Evolutionary conservation across 2,797 vertebrate species (phyloP).

Genomic region (Hemibagrus guttatus): DNA sequence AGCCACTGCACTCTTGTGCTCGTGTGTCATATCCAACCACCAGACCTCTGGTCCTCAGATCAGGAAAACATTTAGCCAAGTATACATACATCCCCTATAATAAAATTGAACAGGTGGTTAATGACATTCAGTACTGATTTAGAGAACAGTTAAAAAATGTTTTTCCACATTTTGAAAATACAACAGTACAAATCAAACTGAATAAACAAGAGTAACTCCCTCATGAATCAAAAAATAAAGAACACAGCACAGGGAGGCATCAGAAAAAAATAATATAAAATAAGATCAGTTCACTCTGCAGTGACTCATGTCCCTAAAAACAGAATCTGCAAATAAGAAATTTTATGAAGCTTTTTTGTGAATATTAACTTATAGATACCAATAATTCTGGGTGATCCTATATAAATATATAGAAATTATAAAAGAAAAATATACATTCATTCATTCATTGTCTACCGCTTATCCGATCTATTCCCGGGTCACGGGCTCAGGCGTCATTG

Average conservation of each 20-base stretch:
- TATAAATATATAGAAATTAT: neutral
- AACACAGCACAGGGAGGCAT: neutral
- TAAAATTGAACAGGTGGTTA: slow-evolving; percentile 11
- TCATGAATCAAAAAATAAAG: neutral
- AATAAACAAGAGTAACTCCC: neutral
- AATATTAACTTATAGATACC: neutral
- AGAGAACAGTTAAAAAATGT: neutral
- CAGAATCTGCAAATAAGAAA: neutral
- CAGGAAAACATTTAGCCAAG: slow-evolving; percentile 82
- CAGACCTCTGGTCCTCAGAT: slow-evolving; percentile 84
- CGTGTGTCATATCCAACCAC: slow-evolving; percentile 93
- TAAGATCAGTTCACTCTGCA: neutral
- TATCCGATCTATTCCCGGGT: too few species aligned
- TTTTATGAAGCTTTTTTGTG: neutral
- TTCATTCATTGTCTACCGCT: too few species aligned
- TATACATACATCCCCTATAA: slow-evolving; percentile 87
- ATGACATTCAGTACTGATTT: neutral
- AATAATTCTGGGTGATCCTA: neutral
- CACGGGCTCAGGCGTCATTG: too few species aligned
- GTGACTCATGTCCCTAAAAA: neutral
- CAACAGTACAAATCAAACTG: neutral
- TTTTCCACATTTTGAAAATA: neutral
- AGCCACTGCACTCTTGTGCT: slow-evolving; percentile 87
- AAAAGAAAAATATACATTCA: too few species aligned
- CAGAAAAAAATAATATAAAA: neutral